A percentile compares a stretch with the other conserved stretches of the same genome.
These are phyloP conservation scores for Sitobion miscanthi DNA, from an alignment of 1,140 invertebrate genomes.

Conservation along the genomic window DNA sequence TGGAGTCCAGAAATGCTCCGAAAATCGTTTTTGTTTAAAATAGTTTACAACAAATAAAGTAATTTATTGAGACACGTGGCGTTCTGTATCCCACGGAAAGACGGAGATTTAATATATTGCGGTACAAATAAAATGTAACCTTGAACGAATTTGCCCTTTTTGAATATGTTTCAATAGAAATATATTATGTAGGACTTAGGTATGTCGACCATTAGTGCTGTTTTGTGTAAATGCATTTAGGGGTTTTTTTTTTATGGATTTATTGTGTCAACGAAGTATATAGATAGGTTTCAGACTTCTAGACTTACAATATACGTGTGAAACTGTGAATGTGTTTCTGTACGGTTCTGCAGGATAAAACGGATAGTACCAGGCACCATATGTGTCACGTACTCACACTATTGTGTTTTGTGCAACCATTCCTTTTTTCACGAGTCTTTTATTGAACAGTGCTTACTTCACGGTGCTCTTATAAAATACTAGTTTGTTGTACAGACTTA, in stretches of 20 bases:
- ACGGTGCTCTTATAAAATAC: neutral
- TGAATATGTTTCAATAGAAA: neutral
- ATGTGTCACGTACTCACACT: neutral
- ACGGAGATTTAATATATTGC: neutral
- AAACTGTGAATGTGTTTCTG: neutral
- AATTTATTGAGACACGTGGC: neutral
- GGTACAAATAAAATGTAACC: neutral
- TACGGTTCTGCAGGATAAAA: neutral
- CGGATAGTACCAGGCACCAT: conserved; percentile 1
- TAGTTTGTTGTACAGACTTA: neutral
- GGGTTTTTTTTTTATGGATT: neutral
- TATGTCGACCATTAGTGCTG: neutral
- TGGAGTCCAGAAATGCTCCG: neutral
- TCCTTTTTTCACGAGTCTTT: neutral
- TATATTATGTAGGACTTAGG: neutral
- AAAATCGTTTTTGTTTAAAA: neutral
- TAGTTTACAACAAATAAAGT: neutral
- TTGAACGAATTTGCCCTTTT: conserved; percentile 1
- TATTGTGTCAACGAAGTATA: neutral
- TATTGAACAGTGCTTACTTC: neutral
- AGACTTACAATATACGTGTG: conserved; percentile 15
- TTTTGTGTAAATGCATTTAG: neutral
- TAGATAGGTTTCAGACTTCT: conserved; percentile 1
- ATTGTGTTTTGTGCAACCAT: neutral
- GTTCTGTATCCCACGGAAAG: neutral